Evolutionary conservation across 2,797 vertebrate genomes (phyloP), one percentile per base, ranked within the genome.

Genomic region (Acomys russatus): DNA sequence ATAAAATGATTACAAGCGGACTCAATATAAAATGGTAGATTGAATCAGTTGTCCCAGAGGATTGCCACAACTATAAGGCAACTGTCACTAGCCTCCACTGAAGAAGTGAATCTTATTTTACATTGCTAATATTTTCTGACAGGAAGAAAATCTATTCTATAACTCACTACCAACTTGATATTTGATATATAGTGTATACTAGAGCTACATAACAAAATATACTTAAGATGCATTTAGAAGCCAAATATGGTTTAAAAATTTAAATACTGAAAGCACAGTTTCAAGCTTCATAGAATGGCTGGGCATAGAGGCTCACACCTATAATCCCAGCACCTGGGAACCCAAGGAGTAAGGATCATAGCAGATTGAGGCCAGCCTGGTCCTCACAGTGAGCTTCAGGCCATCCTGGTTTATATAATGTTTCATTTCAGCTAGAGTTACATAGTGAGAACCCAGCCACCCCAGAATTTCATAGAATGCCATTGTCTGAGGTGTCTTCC

Each of bases 71-170:
- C n/a, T 92, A 59, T 51, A 92, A 66, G 94, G 23, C 84, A 23
- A 23, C 73, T 88, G 90, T 71, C 18, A 74, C 63, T 74, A 86
- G 70, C 56, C n/a, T 14, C 8, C 9, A 44, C n/a, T 87, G 11
- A 76, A 90, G 28, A 90, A 93, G 87, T 84, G 54, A 95, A 94
- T 96, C 54, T 61, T n/a, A 61, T 76, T 92, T 89, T 91, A 77
- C 82, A 73, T 79, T 38, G 20, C 61, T 93, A 90, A 92, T 91
- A 17, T 68, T 95, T 96, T 89, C 44, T 94, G 79, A 76, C 9
- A 91, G 44, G 25, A 92, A 74, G 51, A 92, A 91, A 96, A 61
- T 51, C 73, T 70, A 56, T 76, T 96, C 92, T 78, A 1, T 90
- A 83, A 83, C 44, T 96, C 38, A 84, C 70, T 79, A 9, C 6